phyloP scores from a whole-genome alignment of 2,113 vertebrate genomes.

The Ciconia maguari region DNA sequence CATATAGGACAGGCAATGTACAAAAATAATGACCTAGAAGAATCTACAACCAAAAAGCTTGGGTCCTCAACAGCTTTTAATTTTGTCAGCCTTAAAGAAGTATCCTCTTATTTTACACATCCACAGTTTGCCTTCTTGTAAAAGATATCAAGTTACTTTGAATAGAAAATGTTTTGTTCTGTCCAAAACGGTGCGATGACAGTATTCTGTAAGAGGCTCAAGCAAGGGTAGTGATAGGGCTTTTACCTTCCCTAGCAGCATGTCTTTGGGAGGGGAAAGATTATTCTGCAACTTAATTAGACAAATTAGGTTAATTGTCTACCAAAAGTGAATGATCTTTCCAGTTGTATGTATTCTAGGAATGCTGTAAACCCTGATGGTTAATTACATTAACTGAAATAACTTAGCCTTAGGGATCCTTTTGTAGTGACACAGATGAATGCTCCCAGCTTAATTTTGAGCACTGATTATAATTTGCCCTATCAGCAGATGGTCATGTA shows the following conservation, averaged over 20 bases:
- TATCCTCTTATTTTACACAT: background rate
- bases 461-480: background rate
- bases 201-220: background rate
- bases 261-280: background rate
- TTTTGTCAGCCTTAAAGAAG: background rate
- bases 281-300: background rate
- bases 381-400: background rate
- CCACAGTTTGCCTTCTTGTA: background rate
- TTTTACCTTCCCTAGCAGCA: background rate
- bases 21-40: background rate
- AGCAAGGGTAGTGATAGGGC: background rate
- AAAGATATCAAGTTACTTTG: background rate
- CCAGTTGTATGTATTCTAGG: background rate
- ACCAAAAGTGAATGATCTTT: background rate
- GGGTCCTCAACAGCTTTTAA: background rate
- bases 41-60: background rate
- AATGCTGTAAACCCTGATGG: background rate
- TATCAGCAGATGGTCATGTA: background rate
- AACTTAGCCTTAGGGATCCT: background rate
- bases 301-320: background rate
- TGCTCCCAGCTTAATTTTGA: background rate
- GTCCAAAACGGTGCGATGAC: background rate
- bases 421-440: background rate
- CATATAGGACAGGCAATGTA: background rate
- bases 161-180: background rate